These are phyloP conservation scores for Orthosia cruda DNA, from an alignment of 2,888 invertebrate species.

Conservation along the genomic window DNA sequence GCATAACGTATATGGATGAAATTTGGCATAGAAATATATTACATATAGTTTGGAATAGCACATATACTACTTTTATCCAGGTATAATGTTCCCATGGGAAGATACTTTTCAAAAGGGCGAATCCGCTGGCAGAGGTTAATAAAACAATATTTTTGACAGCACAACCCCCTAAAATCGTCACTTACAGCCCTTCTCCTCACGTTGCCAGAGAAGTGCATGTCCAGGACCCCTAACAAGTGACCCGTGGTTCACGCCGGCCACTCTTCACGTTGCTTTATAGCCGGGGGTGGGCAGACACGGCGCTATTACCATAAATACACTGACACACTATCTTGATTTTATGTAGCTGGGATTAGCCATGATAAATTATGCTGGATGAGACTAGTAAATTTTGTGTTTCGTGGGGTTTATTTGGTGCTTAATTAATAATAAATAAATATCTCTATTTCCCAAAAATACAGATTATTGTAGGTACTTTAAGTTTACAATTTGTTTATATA, in stretches of 20 bases:
- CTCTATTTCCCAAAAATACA: too few relatives aligned
- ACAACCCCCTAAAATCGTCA: background rate
- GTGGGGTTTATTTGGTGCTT: background rate
- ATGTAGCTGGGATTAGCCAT: slow-evolving; percentile 32
- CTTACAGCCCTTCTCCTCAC: background rate
- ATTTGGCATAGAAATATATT: too few relatives aligned
- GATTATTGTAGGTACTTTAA: too few relatives aligned
- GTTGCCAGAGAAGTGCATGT: slow-evolving; percentile 6
- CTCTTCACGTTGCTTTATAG: slow-evolving; percentile 59
- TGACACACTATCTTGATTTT: slow-evolving; percentile 43
- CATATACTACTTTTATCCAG: too few relatives aligned
- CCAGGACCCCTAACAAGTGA: slow-evolving; percentile 8
- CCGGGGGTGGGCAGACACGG: slow-evolving; percentile 37
- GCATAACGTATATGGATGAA: too few relatives aligned
- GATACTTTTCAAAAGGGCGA: too few relatives aligned
- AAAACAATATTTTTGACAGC: background rate
- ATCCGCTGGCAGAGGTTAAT: too few relatives aligned
- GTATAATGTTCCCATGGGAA: too few relatives aligned
- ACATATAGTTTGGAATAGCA: too few relatives aligned
- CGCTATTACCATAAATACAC: slow-evolving; percentile 55
- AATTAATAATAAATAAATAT: too few relatives aligned
- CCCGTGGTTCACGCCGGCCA: slow-evolving; percentile 34
- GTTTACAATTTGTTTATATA: too few relatives aligned
- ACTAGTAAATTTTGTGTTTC: background rate
- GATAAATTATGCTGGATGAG: slow-evolving; percentile 15